Percentiles rank a stretch among this genome's conserved stretches.
Evolutionary conservation across 2,113 vertebrate species (phyloP).

Genomic region (Siphamia tubifer): DNA sequence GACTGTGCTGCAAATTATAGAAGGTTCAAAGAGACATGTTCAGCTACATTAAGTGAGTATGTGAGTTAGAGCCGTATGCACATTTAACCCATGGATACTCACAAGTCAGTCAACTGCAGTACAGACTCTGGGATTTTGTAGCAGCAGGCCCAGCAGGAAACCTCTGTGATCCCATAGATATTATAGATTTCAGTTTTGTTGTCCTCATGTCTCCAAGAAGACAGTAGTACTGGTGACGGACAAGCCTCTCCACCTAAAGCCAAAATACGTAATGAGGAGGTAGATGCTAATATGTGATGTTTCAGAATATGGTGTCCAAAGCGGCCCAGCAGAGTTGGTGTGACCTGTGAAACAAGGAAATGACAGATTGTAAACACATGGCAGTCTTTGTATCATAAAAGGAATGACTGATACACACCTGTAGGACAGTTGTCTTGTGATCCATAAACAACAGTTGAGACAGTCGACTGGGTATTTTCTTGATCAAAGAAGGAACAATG

Average conservation of each 20-base stretch:
- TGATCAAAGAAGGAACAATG: constrained; percentile 85
- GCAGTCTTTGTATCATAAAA: not conserved
- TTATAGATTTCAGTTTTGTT: constrained; percentile 91
- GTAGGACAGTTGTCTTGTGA: constrained; percentile 87
- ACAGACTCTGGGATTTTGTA: constrained; percentile 83
- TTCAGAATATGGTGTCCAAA: constrained; percentile 84
- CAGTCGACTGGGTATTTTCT: constrained; percentile 84
- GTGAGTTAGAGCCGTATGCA: too few relatives aligned
- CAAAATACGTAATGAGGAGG: constrained; percentile 86
- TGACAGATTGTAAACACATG: not conserved
- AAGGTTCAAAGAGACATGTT: too few relatives aligned
- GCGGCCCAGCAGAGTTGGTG: constrained; percentile 87
- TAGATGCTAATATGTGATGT: constrained; percentile 80
- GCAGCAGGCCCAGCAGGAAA: constrained; percentile 94
- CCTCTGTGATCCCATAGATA: constrained; percentile 95
- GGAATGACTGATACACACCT: constrained; percentile 75
- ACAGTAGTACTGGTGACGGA: constrained; percentile 79
- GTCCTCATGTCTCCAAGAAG: constrained; percentile 85
- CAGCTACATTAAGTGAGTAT: too few relatives aligned
- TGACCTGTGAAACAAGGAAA: constrained; percentile 79
- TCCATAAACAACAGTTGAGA: constrained; percentile 81
- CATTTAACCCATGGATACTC: constrained; percentile 1
- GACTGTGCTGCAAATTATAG: constrained; percentile 62
- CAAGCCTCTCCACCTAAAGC: constrained; percentile 93
- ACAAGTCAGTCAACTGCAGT: constrained; percentile 49